Evolutionary conservation across 2,888 invertebrate genomes (phyloP), one percentile per base, ranked within the genome.

Genomic region (Cosmia pyralina): DNA sequence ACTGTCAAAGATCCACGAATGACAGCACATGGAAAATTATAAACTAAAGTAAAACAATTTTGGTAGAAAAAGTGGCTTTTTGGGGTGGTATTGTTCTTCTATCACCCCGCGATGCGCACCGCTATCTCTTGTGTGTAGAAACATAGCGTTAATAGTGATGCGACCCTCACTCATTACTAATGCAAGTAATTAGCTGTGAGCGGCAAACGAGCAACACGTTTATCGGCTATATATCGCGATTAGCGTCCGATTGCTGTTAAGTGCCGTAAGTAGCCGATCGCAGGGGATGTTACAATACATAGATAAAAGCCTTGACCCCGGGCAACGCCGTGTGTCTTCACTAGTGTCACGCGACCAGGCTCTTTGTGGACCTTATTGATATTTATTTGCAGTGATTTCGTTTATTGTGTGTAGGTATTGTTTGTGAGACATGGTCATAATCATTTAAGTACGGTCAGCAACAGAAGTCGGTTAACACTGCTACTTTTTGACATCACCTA

Each of bases 161-260:
- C 87, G 87, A 88, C 90, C 89, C 86, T 63, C 73, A 19, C 89
- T 93, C 91, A 95, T 95, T 93, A 94, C 93, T 95, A 95, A 94
- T 95, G 92, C 93, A 94, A 86, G 93, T 93, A 93, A 95, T 95
- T 94, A 94, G 91, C 93, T 92, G 92, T 89, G 88, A 92, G 88
- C 85, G 88, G 86, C 89, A 90, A 91, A 92, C 92, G 90, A 94
- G 92, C 92, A 90, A 89, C 87, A 78, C 87, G 78, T 91, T 93
- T 93, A 93, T 92, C 88, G 91, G 90, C 94, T 75, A 94, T 95
- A 94, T 90, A 94, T 95, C 90, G 93, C 89, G 88, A 93, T 95
- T 95, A 95, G 88, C 87, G 90, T 89, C 86, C 90, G 91, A 94
- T 93, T 89, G 93, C 93, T 90, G 94, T 90, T 95, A 96, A 95